Conservation (phyloP, 2,113 vertebrate species). For the Ictalurus furcatus region DNA sequence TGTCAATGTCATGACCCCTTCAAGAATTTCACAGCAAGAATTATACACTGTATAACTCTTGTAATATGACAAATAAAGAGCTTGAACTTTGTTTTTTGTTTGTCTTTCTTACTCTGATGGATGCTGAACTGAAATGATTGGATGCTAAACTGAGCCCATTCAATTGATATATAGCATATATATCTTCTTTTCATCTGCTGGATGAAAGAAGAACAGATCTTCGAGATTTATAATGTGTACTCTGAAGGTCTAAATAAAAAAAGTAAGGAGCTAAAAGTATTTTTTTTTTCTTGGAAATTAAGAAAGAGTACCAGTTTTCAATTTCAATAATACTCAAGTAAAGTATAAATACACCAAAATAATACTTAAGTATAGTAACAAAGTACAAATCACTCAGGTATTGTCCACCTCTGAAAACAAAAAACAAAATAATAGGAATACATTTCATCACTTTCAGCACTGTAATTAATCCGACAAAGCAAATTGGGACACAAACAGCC, state of each 20-base stretch:
- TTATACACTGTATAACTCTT: neutral
- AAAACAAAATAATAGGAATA: neutral
- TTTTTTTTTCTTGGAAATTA: neutral
- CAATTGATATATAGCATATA: neutral
- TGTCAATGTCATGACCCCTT: no score
- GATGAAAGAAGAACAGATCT: neutral
- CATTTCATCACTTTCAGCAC: neutral
- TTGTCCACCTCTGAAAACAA: neutral
- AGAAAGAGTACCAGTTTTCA: neutral
- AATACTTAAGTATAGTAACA: neutral
- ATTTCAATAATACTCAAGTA: neutral
- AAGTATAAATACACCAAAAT: neutral
- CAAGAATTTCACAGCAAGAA: neutral
- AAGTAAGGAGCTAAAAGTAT: neutral
- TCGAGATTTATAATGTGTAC: neutral
- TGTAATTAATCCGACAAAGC: slow-evolving; percentile 19
- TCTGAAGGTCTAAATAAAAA: neutral
- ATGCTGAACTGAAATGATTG: neutral
- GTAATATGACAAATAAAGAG: neutral
- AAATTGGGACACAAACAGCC: slow-evolving; percentile 10
- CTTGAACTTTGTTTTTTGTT: neutral
- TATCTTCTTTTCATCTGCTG: neutral
- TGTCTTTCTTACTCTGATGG: neutral
- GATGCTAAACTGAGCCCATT: neutral
- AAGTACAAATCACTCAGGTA: neutral